phyloP scores from a whole-genome alignment of 2,113 vertebrate species.

The Archocentrus centrarchus region DNA sequence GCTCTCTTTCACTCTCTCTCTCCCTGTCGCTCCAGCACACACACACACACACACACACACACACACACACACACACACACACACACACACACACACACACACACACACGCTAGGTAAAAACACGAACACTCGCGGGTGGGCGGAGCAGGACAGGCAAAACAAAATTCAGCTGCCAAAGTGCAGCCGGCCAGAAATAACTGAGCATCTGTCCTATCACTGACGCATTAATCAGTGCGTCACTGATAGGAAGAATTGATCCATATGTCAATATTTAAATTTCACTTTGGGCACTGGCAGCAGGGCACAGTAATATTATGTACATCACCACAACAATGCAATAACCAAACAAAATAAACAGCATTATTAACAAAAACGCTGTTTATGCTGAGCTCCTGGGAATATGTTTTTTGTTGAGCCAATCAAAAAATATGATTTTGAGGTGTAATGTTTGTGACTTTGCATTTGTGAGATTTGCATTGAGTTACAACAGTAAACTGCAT shows the following conservation, averaged over 20 bases:
- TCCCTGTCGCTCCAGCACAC: not conserved
- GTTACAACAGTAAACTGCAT: not conserved
- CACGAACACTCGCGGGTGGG: constrained; percentile 29
- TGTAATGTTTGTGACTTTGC: not conserved
- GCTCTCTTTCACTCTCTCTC: constrained; percentile 1
- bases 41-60: not conserved
- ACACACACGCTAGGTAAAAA: constrained; percentile 18
- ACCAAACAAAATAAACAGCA: not conserved
- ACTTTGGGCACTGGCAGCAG: constrained; percentile 8
- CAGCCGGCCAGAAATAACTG: constrained; percentile 37
- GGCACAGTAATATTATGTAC: not conserved
- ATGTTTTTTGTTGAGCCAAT: not conserved
- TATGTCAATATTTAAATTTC: constrained; percentile 37
- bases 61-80: not conserved
- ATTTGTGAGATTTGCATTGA: not conserved
- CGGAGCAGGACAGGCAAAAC: constrained; percentile 1
- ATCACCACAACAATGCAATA: not conserved
- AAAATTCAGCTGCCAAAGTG: constrained; percentile 37
- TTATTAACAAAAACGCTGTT: not conserved
- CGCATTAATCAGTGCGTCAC: constrained; percentile 58
- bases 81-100: not conserved
- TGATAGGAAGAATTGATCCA: constrained; percentile 37
- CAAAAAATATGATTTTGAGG: not conserved
- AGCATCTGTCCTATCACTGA: constrained; percentile 54
- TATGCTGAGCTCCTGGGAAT: not conserved